Evolutionary conservation across 2,113 vertebrate genomes (phyloP), one percentile per base, ranked within the genome.

Genomic region (Smithornis capensis): DNA sequence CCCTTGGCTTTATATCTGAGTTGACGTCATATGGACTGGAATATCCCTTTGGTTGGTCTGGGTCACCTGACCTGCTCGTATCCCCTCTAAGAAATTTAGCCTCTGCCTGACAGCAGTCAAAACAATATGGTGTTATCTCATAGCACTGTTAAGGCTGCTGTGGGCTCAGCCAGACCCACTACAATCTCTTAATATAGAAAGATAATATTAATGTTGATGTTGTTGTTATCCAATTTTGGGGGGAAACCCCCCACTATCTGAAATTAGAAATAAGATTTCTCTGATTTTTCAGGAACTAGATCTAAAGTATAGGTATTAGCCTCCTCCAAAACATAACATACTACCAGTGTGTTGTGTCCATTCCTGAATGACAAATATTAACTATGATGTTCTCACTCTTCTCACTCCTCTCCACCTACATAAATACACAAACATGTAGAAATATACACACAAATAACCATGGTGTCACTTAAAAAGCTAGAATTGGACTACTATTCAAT

Each of bases 401-500:
- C 40, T n/a, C n/a, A n/a, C 65, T 79, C 14, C 27, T 80, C 19
- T 74, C 23, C 23, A 50, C 11, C 38, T 94, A 18, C 25, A 62
- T 22, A 65, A 12, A 37, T 37, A 56, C 5, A 49, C 23, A 27
- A 12, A 27, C 18, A 6, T 10, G 24, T 5, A 42, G 9, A 44
- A 15, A 55, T 3, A 28, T 7, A 16, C 3, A 50, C 4, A 59
- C 19, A 82, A 4, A 29, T 4, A 69, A 18, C 13, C 13, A 31
- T 15, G 50, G 42, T 23, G 33, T 53, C 21, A 57, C 24, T 70
- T 9, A 10, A 31, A 17, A 5, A 3, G 28, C 5, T 9, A 86
- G 42, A n/a, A 35, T 9, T 0, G 0, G 29, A 14, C 6, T 4
- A 2, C 52, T 31, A 40, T 89, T 82, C 78, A 81, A 78, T 83